phyloP scores from a whole-genome alignment of 2,797 vertebrate genomes.

The Oryzias dopingdopingensis region DNA sequence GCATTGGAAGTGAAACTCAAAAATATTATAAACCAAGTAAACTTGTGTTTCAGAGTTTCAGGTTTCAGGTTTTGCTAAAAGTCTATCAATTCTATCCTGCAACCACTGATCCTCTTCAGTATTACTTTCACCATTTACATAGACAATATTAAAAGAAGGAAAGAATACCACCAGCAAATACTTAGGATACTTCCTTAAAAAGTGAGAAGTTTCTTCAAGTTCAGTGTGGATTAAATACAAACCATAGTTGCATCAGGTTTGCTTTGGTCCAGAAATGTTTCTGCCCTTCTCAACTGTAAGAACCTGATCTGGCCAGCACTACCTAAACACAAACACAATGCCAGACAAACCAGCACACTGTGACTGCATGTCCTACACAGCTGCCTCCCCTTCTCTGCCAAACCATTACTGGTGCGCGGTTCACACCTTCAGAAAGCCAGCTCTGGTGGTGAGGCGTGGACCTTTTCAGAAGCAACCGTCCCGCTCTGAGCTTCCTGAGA shows the following conservation, averaged over 20 bases:
- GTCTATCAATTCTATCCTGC: background rate
- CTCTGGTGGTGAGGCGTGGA: conserved; percentile 46
- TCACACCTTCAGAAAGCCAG: conserved; percentile 44
- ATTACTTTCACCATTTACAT: background rate
- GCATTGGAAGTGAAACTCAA: background rate
- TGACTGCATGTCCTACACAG: conserved; percentile 22
- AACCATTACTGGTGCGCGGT: conserved; percentile 43
- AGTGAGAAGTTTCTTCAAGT: conserved; percentile 11
- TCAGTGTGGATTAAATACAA: conserved; percentile 24
- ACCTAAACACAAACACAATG: conserved; percentile 13
- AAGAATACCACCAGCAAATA: background rate
- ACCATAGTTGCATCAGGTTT: conserved; percentile 41
- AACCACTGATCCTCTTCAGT: background rate
- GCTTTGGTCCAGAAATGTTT: conserved; percentile 34
- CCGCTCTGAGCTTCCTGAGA: too few species aligned
- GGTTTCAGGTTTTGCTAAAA: too few species aligned
- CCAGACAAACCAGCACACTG: conserved; percentile 15
- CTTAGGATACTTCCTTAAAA: conserved; percentile 9
- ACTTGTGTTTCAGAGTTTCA: too few species aligned
- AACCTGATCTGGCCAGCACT: conserved; percentile 13
- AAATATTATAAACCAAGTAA: background rate
- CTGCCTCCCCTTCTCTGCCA: conserved; percentile 42
- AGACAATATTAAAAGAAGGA: background rate
- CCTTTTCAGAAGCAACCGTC: background rate
- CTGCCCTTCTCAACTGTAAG: conserved; percentile 30